Base-by-base conservation (phyloP, 1,140 invertebrate genomes). In the Neelides sp. region DNA sequence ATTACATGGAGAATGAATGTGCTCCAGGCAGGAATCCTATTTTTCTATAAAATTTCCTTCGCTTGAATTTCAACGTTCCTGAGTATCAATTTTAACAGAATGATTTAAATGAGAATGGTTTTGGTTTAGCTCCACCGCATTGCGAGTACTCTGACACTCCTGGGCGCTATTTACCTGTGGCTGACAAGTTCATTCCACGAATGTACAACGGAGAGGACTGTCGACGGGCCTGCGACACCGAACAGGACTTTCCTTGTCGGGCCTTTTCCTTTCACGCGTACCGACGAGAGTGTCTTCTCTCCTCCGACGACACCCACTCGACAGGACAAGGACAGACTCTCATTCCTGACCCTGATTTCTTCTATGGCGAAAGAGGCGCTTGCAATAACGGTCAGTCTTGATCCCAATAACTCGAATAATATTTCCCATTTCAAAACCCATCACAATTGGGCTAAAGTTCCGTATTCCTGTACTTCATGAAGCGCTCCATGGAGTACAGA, bases 1-100 rank as follows among this genome's bases (percentile, higher is more conserved):
- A 74, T 58, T 74, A 74, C 55, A 62, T 74, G 57, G 72, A 74
- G 60, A 74, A 74, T 60, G 68, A 72, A 59, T 74, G 72, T 54
- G 67, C 70, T 37, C 63, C 64, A 58, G 66, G 71, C 71, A 61
- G 58, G 60, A 47, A 13, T 39, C 23, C 20, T 44, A 37, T 45
- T 22, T 30, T 13, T n/a, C 30, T 22, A 12, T 27, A 7, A 22
- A 20, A 28, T 22, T 24, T 20, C 10, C 5, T 44, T 42, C 10
- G 27, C 28, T n/a, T n/a, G n/a, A n/a, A 20, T 19, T 4, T 2
- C 20, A 26, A 15, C 39, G 20, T 52, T 54, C 35, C 27, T 40
- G 12, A 37, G n/a, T 15, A 36, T 15, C 30, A 20, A 45, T 54
- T 15, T 1, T 8, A 34, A n/a, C 4, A 20, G 30, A 27, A 3